A percentile compares a stretch with the other conserved stretches of the same genome.
Conservation (phyloP, 2,888 invertebrate genomes). For the Deroplatys truncata region DNA sequence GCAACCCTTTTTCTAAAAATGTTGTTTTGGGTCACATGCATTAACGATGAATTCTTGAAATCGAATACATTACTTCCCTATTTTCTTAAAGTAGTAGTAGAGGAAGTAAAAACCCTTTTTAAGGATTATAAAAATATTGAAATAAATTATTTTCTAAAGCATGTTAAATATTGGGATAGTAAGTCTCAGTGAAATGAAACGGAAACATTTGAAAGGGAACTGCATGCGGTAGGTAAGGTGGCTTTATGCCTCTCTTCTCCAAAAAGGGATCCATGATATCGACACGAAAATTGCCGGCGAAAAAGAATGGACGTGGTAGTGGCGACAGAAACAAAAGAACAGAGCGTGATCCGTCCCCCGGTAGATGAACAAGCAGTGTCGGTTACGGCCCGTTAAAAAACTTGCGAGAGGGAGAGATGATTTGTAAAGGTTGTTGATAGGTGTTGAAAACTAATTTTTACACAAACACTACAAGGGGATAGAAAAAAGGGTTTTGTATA, state of each 20-base stretch:
- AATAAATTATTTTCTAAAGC: no score
- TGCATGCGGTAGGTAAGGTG: not conserved
- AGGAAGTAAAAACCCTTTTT: no score
- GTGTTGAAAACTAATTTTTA: constrained; percentile 27
- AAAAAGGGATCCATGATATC: not conserved
- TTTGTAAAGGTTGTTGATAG: constrained; percentile 16
- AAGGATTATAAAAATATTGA: no score
- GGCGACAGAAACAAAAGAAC: constrained; percentile 22
- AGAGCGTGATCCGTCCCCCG: not conserved
- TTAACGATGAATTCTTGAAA: no score
- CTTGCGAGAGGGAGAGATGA: not conserved
- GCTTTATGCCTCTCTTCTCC: not conserved
- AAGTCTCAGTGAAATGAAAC: not conserved
- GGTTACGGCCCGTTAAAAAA: constrained; percentile 4
- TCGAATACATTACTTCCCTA: no score
- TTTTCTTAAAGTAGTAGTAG: no score
- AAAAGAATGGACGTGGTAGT: constrained; percentile 10
- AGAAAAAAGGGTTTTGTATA: constrained; percentile 15
- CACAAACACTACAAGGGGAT: constrained; percentile 12
- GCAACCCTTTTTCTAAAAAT: no score
- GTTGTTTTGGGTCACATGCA: no score
- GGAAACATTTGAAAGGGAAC: not conserved
- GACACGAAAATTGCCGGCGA: constrained; percentile 14
- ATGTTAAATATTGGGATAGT: no score
- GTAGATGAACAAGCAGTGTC: constrained; percentile 1